phyloP scores from a whole-genome alignment of 1,140 invertebrate genomes.

The Leptinotarsa texana region DNA sequence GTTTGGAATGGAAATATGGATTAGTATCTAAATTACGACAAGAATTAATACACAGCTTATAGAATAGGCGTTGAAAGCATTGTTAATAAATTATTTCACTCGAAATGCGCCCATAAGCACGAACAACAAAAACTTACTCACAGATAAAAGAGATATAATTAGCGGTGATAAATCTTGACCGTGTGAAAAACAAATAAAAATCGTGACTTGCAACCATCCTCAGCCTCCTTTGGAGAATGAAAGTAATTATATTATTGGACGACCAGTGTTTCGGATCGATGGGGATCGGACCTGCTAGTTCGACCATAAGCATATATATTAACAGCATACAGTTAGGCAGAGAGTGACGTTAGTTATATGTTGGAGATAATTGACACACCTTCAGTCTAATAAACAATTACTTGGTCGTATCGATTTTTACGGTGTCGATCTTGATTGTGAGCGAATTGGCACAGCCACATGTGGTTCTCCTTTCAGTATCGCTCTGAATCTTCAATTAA shows the following conservation, averaged over 20 bases:
- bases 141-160: conserved; percentile 31
- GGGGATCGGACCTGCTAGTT: neutral
- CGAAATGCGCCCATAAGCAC: conserved; percentile 16
- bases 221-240: conserved; percentile 10
- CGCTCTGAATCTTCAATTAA: neutral
- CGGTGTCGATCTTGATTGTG: neutral
- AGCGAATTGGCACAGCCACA: neutral
- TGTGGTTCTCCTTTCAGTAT: neutral
- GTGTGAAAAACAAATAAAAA: conserved; percentile 33
- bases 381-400: neutral
- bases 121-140: conserved; percentile 20
- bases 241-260: conserved; percentile 30
- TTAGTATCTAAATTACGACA: conserved; percentile 26
- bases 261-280: conserved; percentile 9
- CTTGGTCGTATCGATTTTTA: neutral
- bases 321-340: neutral
- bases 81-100: conserved; percentile 27
- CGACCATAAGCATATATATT: conserved; percentile 6
- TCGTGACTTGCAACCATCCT: conserved; percentile 29
- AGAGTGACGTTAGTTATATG: neutral
- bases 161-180: conserved; percentile 30
- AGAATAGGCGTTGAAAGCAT: conserved; percentile 28
- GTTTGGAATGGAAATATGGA: conserved; percentile 26
- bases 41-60: conserved; percentile 19
- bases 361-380: conserved; percentile 8